These are phyloP conservation scores for Vombatus ursinus DNA, from an alignment of 2,113 vertebrate genomes.

Conservation along the genomic window DNA sequence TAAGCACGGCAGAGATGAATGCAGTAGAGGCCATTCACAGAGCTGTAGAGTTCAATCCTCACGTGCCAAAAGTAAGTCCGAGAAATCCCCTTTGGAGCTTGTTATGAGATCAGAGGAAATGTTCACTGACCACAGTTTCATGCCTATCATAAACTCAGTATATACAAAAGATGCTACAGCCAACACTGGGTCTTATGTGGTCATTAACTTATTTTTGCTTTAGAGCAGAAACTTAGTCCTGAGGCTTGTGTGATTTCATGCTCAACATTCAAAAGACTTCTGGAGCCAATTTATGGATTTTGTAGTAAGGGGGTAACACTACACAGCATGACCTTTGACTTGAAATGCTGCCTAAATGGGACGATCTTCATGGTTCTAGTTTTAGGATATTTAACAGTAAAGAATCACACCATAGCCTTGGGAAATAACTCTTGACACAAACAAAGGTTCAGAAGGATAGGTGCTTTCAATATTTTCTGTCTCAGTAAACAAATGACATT, in stretches of 20 bases:
- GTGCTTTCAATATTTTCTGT: not conserved
- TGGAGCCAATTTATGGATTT: constrained; percentile 3
- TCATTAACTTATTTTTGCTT: constrained; percentile 31
- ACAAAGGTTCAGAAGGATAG: constrained; percentile 44
- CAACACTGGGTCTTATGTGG: not conserved
- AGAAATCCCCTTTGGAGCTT: constrained; percentile 45
- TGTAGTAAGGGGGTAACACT: constrained; percentile 16
- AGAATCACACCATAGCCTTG: not conserved
- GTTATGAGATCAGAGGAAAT: constrained; percentile 5
- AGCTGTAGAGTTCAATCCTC: constrained; percentile 99
- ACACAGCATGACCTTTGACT: not conserved
- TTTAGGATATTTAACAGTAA: constrained; percentile 9
- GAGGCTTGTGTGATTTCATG: not conserved
- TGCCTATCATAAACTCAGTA: not conserved
- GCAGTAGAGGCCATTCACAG: constrained; percentile 99
- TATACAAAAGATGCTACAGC: constrained; percentile 27
- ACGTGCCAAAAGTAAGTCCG: constrained; percentile 97
- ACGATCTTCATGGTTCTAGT: not conserved
- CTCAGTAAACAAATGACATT: constrained; percentile 39
- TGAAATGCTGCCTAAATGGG: constrained; percentile 14
- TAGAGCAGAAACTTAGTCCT: constrained; percentile 27
- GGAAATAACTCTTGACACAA: constrained; percentile 25
- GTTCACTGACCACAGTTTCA: constrained; percentile 27
- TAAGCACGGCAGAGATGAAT: constrained; percentile 99
- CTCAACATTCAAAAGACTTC: not conserved